phyloP scores from a whole-genome alignment of 2,797 vertebrate genomes.

The Enteromius paludinosus region DNA sequence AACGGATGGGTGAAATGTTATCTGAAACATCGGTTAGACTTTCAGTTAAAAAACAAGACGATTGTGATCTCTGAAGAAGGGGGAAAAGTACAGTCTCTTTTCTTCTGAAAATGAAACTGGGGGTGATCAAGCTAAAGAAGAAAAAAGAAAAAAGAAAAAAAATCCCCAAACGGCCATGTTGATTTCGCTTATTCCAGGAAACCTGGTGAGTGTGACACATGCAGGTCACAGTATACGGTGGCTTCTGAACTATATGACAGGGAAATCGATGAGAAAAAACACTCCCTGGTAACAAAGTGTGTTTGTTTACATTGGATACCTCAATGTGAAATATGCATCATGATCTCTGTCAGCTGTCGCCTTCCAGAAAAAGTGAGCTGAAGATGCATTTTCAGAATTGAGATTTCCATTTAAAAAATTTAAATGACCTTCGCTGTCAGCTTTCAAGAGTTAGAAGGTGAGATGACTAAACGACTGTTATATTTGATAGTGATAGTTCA shows the following conservation, averaged over 20 bases:
- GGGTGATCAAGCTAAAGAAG: slow-evolving; percentile 58
- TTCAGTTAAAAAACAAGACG: slow-evolving; percentile 53
- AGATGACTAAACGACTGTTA: not conserved
- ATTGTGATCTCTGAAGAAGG: slow-evolving; percentile 56
- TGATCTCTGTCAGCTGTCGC: not conserved
- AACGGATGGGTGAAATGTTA: not conserved
- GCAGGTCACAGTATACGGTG: slow-evolving; percentile 8
- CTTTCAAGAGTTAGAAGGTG: not conserved
- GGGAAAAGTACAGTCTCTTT: slow-evolving; percentile 68
- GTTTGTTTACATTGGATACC: not conserved
- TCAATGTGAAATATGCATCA: not conserved
- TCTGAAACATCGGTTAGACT: slow-evolving; percentile 44
- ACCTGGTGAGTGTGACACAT: slow-evolving; percentile 63
- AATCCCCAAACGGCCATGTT: slow-evolving; percentile 75
- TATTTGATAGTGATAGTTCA: not conserved
- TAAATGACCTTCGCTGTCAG: not conserved
- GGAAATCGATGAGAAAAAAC: not conserved
- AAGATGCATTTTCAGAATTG: not conserved
- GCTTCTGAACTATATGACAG: not conserved
- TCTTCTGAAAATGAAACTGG: slow-evolving; percentile 82
- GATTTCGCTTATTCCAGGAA: slow-evolving; percentile 80
- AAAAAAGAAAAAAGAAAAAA: slow-evolving; percentile 57
- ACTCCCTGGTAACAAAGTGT: not conserved
- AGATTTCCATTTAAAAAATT: not conserved
- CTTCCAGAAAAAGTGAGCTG: not conserved